Base-by-base conservation (phyloP, 2,113 vertebrate species). In the Aix galericulata region DNA sequence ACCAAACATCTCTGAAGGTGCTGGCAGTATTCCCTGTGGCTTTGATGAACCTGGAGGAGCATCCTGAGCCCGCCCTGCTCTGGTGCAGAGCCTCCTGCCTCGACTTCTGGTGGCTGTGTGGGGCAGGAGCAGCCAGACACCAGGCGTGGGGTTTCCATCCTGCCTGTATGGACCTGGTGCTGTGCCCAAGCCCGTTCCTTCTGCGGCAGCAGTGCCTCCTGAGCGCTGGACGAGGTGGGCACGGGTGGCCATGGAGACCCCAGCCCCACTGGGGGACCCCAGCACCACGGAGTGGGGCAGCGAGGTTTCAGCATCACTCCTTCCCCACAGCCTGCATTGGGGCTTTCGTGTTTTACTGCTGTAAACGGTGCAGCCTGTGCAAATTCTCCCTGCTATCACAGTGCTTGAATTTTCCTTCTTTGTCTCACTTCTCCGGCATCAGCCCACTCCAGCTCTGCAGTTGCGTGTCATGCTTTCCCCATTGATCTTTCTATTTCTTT, bases 1-100 rank as follows among this genome's bases (percentile, higher is more conserved):
- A n/a, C 60, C 82, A 56, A 56, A 8, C 34, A 1, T 38, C 52
- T 68, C 64, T 4, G 2, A 16, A 46, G 34, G 85, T 27, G 0
- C 11, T 6, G 34, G 82, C 63, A 8, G 17, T 18, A 0, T n/a
- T 53, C 42, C 66, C 73, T 1, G 26, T 2, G 5, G 18, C 56
- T 75, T n/a, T 7, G 2, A 2, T 14, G 78, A 53, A 53, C 74
- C 79, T 40, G 4, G 9, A 69, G 48, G 48, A 3, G 50, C 21
- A 0, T 50, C 48, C 40, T 1, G 7, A 79, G 55, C 4, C 1
- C 3, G 0, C 31, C 50, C 22, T 15, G 44, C 52, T 31, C 13
- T 9, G 60, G 23, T 16, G 52, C 52, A 27, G 52, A 27, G 52
- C 26, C 50, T 23, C 50, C 50, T 25, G 50, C 50, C 50, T 25